Conservation (phyloP, 2,113 vertebrate genomes). For the Motacilla tschutschensis region DNA sequence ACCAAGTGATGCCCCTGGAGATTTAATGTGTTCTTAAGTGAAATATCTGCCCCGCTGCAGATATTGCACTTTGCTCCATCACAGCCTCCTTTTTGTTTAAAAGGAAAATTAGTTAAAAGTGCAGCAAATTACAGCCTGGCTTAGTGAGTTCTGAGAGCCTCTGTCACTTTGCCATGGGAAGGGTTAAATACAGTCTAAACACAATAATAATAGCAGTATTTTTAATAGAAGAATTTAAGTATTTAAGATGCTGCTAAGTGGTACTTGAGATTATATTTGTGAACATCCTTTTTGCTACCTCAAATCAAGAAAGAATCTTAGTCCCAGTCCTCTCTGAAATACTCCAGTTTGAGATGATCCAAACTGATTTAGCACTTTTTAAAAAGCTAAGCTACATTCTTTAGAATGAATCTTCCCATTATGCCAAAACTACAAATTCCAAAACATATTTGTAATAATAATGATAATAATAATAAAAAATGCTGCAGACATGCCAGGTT, state of each 20-base stretch:
- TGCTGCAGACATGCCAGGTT: not conserved
- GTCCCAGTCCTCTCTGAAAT: not conserved
- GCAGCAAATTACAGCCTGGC: not conserved
- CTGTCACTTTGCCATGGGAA: not conserved
- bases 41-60: not conserved
- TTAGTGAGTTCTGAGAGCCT: not conserved
- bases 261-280: not conserved
- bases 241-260: not conserved
- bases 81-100: not conserved
- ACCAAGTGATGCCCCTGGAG: not conserved
- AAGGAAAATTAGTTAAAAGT: not conserved
- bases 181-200: not conserved
- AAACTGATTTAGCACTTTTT: not conserved
- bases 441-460: constrained; percentile 2
- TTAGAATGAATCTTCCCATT: not conserved
- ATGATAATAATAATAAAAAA: not conserved
- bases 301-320: not conserved
- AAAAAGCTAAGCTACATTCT: not conserved
- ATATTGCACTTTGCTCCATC: not conserved
- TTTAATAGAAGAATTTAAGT: not conserved
- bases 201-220: not conserved
- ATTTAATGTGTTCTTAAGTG: not conserved
- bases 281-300: not conserved
- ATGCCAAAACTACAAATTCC: constrained; percentile 13
- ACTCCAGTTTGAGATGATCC: not conserved